phyloP scores from a whole-genome alignment of 2,888 invertebrate genomes.

The Agrochola lychnidis region DNA sequence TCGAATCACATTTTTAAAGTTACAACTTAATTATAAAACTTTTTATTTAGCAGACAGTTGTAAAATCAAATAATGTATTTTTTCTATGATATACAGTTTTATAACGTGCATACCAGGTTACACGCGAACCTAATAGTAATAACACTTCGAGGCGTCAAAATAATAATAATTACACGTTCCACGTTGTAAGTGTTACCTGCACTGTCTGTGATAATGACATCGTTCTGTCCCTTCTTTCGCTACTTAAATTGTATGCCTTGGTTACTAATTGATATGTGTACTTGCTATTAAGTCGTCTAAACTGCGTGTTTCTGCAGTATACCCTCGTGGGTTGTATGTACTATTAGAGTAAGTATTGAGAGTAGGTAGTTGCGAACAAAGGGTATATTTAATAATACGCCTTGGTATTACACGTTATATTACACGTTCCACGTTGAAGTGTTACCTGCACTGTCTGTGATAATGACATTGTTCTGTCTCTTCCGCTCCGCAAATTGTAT shows the following conservation, averaged over 20 bases:
- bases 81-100: constrained; percentile 2
- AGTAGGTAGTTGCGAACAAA: background rate
- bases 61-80: background rate
- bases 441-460: no score
- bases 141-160: background rate
- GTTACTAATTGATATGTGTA: background rate
- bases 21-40: background rate
- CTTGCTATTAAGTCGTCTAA: background rate
- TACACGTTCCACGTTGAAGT: no score
- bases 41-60: background rate
- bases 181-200: background rate
- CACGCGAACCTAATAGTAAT: background rate
- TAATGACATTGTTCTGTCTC: no score
- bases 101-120: background rate
- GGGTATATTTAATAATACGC: background rate
- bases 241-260: constrained; percentile 1
- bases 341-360: no score
- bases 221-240: background rate
- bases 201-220: constrained; percentile 14
- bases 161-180: constrained; percentile 4
- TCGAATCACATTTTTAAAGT: background rate
- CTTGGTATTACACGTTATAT: background rate
- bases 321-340: background rate
- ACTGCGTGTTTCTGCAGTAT: background rate
- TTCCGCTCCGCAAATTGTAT: no score